A percentile compares a stretch with the other conserved stretches of the same genome.
Evolutionary conservation across 2,888 invertebrate genomes (phyloP).

Genomic region (Copidosoma aretas): DNA sequence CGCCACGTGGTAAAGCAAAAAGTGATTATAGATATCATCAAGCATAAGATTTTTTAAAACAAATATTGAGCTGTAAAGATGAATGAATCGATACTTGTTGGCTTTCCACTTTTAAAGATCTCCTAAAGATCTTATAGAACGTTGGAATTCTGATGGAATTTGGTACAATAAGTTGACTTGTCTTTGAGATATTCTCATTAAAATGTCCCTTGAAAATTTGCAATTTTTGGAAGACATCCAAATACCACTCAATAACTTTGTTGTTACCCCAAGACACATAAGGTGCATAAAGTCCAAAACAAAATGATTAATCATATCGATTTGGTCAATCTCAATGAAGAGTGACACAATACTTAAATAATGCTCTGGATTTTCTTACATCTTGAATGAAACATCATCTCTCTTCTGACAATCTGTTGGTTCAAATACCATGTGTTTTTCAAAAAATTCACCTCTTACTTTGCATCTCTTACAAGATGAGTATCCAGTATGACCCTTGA

Average conservation of each 20-base stretch:
- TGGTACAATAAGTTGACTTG: neutral
- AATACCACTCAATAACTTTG: too few relatives aligned
- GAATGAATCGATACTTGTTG: constrained; percentile 6
- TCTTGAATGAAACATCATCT: too few relatives aligned
- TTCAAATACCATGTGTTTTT: too few relatives aligned
- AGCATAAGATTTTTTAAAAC: neutral
- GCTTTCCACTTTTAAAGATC: constrained; percentile 11
- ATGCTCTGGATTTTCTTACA: too few relatives aligned
- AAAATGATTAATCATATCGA: neutral
- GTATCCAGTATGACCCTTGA: too few relatives aligned
- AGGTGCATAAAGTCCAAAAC: neutral
- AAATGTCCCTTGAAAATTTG: too few relatives aligned
- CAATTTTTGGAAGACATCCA: too few relatives aligned
- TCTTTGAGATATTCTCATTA: neutral
- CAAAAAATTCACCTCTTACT: too few relatives aligned
- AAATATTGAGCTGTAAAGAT: neutral
- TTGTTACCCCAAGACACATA: neutral
- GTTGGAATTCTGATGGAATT: constrained; percentile 1
- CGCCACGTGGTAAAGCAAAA: neutral
- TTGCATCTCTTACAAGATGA: too few relatives aligned
- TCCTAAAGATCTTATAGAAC: constrained; percentile 5
- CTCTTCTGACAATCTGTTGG: too few relatives aligned
- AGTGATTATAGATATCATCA: neutral
- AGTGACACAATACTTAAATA: too few relatives aligned
- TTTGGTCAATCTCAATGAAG: too few relatives aligned